Conservation (phyloP, 2,888 invertebrate species). For the Podabrus alpinus region DNA sequence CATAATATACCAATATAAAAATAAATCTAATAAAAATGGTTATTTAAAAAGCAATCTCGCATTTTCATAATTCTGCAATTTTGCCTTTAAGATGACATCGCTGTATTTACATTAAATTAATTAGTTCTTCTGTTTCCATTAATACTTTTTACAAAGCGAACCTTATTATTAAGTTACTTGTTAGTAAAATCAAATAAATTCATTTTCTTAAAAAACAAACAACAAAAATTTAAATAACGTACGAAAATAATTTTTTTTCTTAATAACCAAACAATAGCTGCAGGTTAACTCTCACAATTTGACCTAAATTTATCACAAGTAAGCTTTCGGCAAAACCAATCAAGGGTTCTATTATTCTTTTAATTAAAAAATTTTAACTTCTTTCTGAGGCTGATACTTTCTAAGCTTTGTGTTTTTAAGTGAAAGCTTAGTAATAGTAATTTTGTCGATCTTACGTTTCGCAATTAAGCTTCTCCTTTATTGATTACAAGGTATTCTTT, state of each 20-base stretch:
- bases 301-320: constrained; percentile 27
- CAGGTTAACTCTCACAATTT: constrained; percentile 13
- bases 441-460: constrained; percentile 33
- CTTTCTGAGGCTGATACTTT: constrained; percentile 32
- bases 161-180: background rate
- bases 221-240: background rate
- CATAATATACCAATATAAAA: no score
- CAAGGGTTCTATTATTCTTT: constrained; percentile 32
- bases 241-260: background rate
- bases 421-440: constrained; percentile 18
- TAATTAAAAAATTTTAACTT: constrained; percentile 36
- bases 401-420: constrained; percentile 27
- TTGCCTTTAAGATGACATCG: background rate
- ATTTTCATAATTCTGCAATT: background rate
- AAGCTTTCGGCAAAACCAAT: constrained; percentile 29
- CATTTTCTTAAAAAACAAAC: background rate
- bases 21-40: background rate
- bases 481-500: background rate
- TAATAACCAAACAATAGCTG: constrained; percentile 2
- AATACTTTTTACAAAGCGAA: background rate
- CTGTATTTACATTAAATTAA: background rate
- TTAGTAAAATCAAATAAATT: background rate
- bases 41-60: background rate
- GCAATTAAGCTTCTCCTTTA: constrained; percentile 28
- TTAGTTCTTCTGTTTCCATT: background rate